phyloP scores from a whole-genome alignment of 2,797 vertebrate genomes.

The Bradypus variegatus region DNA sequence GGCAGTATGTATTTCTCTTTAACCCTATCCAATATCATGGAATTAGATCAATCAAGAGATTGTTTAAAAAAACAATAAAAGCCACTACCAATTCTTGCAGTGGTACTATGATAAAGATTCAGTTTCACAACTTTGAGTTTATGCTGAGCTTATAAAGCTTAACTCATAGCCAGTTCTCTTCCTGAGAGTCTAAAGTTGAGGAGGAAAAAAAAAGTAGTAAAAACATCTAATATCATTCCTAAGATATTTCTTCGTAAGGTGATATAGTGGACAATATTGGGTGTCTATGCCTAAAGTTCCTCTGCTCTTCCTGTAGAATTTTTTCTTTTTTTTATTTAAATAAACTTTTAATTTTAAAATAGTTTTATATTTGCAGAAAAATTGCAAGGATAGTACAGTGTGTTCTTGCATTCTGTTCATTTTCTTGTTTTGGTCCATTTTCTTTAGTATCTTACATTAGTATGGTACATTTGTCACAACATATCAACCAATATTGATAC shows the following conservation, averaged over 20 bases:
- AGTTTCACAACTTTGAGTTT: not conserved
- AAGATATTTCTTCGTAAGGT: not conserved
- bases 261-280: not conserved
- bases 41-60: not conserved
- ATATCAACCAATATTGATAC: not conserved
- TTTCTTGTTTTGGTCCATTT: no score
- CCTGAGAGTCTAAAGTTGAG: not conserved
- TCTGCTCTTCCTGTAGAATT: not conserved
- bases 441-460: not conserved
- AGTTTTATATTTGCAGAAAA: conserved; percentile 8
- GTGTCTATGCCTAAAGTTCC: not conserved
- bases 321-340: not conserved
- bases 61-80: not conserved
- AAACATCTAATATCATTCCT: not conserved
- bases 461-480: not conserved
- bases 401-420: not conserved
- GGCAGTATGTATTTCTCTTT: not conserved
- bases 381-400: not conserved
- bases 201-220: not conserved
- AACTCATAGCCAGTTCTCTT: not conserved
- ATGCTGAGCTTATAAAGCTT: not conserved
- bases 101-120: not conserved
- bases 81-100: not conserved
- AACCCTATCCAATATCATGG: not conserved
- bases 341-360: not conserved